Base-by-base conservation (phyloP, 2,113 vertebrate species). In the Nothobranchius kuhntae region DNA sequence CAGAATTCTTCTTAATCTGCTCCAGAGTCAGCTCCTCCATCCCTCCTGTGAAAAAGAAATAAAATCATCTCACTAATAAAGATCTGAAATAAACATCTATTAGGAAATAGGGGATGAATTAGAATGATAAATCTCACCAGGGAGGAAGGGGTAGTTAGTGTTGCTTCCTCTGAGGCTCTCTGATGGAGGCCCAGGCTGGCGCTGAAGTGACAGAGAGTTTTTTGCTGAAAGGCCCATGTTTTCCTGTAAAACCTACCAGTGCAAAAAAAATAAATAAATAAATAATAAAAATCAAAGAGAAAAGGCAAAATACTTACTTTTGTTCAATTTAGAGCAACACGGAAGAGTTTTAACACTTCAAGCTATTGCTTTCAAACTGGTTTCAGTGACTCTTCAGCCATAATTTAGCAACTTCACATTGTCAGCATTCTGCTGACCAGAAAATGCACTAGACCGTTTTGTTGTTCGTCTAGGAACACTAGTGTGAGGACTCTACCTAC, bases 1-100 rank as follows among this genome's bases (percentile, higher is more conserved):
- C 92, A 0, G 91, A 92, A 35, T 83, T 88, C 36, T 84, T 88
- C 65, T 91, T 91, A 53, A 97, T 94, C 76, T 95, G 93, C 51
- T 95, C 93, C 13, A 97, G 71, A 14, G 89, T 94, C 14, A 95
- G 94, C 69, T 96, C 96, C 59, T 98, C 95, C 95, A 98, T 95
- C 15, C 95, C 95, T 26, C 91, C 96, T 98, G 68, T 45, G 4
- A 52, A 66, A 36, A 11, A 6, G 54, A 13, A 13, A 11, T 5
- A 9, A 46, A 48, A 42, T 24, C 7, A 9, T 14, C 7, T 30
- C 24, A 36, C 3, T 14, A 15, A 38, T 46, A 52, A 1, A 73
- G 10, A 36, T 40, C 38, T 40, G 38, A 40, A 40, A 40, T 30
- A 40, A 40, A 40, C 38, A 1, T 7, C 1, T 40, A 9, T 40